These are phyloP conservation scores for Thryonomys swinderianus DNA, from an alignment of 2,113 vertebrate genomes.

Conservation along the genomic window DNA sequence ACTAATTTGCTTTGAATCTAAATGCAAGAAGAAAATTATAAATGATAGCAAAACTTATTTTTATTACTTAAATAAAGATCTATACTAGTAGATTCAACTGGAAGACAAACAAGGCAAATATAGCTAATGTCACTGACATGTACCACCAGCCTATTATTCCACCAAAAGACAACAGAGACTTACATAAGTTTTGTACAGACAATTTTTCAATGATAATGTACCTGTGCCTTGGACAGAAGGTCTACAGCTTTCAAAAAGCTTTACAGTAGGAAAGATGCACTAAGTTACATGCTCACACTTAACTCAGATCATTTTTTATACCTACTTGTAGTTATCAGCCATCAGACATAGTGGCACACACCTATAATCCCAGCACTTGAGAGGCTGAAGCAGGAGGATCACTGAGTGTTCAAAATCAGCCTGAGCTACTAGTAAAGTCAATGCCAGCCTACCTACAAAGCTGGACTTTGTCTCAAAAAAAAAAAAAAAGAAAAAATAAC, in stretches of 20 bases:
- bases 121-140: neutral
- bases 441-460: neutral
- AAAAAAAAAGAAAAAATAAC: neutral
- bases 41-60: neutral
- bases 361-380: neutral
- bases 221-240: neutral
- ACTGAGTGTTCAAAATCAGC: too few relatives aligned
- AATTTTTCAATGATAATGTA: neutral
- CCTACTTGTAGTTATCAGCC: neutral
- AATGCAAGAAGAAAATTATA: neutral
- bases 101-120: neutral
- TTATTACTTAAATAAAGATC: neutral
- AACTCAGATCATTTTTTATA: conserved; percentile 26
- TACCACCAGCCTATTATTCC: neutral
- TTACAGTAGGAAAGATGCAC: neutral
- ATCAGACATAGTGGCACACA: neutral
- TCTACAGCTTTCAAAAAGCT: neutral
- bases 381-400: neutral
- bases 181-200: neutral
- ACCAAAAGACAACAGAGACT: neutral
- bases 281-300: neutral
- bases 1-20: conserved; percentile 27
- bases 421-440: too few relatives aligned
- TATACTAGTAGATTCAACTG: neutral
- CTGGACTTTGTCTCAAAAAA: neutral